Percentiles rank a stretch among this genome's conserved stretches.
These are phyloP conservation scores for Triops longicaudatus DNA, from an alignment of 1,140 invertebrate genomes.

Conservation along the genomic window DNA sequence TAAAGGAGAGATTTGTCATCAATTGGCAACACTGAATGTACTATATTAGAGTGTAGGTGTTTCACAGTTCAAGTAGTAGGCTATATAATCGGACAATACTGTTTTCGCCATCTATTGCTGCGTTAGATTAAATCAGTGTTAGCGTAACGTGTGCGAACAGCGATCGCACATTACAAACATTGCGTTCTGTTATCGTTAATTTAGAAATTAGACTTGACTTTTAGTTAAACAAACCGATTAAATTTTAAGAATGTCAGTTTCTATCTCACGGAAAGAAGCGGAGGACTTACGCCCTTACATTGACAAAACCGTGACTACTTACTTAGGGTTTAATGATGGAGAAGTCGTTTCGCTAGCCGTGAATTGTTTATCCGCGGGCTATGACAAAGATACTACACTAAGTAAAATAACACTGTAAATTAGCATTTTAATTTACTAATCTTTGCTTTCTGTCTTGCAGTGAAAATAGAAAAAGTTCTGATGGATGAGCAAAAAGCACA, in stretches of 20 bases:
- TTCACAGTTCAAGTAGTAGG: too few species aligned
- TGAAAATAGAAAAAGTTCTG: not conserved
- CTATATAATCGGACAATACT: too few species aligned
- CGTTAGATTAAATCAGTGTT: too few species aligned
- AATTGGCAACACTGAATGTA: too few species aligned
- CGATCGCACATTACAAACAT: too few species aligned
- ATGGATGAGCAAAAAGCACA: not conserved
- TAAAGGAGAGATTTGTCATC: too few species aligned
- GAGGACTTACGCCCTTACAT: slow-evolving; percentile 6
- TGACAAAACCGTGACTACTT: not conserved
- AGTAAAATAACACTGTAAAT: not conserved
- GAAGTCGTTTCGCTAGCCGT: not conserved
- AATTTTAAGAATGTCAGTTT: not conserved
- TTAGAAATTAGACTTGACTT: not conserved
- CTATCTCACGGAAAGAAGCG: not conserved
- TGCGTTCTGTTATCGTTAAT: too few species aligned
- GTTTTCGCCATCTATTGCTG: too few species aligned
- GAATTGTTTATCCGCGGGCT: not conserved
- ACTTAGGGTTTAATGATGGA: not conserved
- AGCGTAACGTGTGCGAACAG: too few species aligned
- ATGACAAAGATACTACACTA: not conserved
- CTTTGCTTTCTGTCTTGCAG: not conserved
- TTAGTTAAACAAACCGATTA: not conserved
- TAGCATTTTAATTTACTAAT: not conserved
- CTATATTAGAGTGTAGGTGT: too few species aligned